Base-by-base conservation (phyloP, 2,888 invertebrate species). In the Nemotelus pantherinus region DNA sequence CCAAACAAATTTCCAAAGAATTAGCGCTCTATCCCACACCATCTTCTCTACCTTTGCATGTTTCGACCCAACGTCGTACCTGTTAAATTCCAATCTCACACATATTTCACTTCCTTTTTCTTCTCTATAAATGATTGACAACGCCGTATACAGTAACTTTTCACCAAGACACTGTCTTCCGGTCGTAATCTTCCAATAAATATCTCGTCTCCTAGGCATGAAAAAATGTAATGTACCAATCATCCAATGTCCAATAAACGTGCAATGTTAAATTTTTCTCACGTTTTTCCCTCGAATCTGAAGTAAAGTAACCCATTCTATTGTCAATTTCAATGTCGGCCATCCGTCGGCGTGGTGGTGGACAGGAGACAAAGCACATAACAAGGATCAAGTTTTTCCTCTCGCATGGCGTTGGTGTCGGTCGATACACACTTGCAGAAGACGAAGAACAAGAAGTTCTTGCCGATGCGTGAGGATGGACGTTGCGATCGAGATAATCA, bases 251-350 rank as follows among this genome's bases (percentile, higher is more conserved):
- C 70, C 70, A 43, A 70, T 68, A 68, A 68, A 50, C 25, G 68
- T 68, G 72, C 45, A 72, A 72, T 74, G 48, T 63, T 60, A 50
- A 74, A 74, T 74, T 74, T 74, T 74, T 74, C 74, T 74, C 74
- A 74, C 74, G 74, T 74, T 74, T 74, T 72, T 74, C 63, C 63
- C 60, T 53, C 7, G 53, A 55, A 55, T 44, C 39, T 70, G 70
- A 55, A 41, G 43, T 70, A 43, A 53, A 70, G 70, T 45, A 6
- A 70, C 68, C 68, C 68, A 50, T 50, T 47, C 70, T 50, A 70
- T 60, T 60, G 60, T 47, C 70, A 3, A 63, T 41, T 25, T 43
- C 41, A 41, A 3, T 63, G 53, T 53, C 55, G 53, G 2, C 41
- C 63, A 41, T 63, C 63, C 68, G 50, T 39, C 45, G 48, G 41